Evolutionary conservation across 2,113 vertebrate genomes (phyloP), one percentile per base, ranked within the genome.

Genomic region (Sinocyclocheilus anshuiensis): DNA sequence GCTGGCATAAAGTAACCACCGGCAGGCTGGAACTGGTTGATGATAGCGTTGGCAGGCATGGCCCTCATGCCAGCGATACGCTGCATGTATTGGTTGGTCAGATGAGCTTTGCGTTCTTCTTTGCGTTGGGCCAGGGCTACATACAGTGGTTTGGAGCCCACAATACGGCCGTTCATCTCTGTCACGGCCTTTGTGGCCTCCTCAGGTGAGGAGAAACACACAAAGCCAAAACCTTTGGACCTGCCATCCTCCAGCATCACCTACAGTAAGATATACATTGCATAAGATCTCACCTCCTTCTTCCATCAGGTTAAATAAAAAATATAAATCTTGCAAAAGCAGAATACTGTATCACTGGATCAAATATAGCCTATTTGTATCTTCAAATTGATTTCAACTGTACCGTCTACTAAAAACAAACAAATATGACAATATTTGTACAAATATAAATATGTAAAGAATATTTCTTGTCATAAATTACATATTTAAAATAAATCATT

Each of bases 31-130:
- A 99, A 99, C 94, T 99, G 98, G 88, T 98, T 99, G 87, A 99
- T 96, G 93, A 99, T 98, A 42, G 98, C 96, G n/a, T 97, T 99
- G 85, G 98, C 97, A 1, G 98, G 98, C 93, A 99, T 93, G 16
- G 98, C 97, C 83, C 98, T 95, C 98, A 99, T 99, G 26, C 98
- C 98, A 4, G 98, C 97, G 4, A 99, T 99, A 18, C 98, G 96
- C 91, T 99, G 98, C 98, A 99, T 98, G 90, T 99, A 99, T 93
- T 99, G 98, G 88, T 99, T 99, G 55, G 98, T 99, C 29, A 99
- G 95, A 75, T 99, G 98, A 84, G 98, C 98, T 91, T 99, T 99
- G 22, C 98, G 95, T 92, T 99, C 97, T 67, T 99, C 98, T 88
- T 99, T 99, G 92, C 98, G 96, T 87, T 99, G 98, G 0, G 98